Evolutionary conservation across 2,797 vertebrate species (phyloP), one percentile per base, ranked within the genome.

Genomic region (Pempheris klunzingeri): DNA sequence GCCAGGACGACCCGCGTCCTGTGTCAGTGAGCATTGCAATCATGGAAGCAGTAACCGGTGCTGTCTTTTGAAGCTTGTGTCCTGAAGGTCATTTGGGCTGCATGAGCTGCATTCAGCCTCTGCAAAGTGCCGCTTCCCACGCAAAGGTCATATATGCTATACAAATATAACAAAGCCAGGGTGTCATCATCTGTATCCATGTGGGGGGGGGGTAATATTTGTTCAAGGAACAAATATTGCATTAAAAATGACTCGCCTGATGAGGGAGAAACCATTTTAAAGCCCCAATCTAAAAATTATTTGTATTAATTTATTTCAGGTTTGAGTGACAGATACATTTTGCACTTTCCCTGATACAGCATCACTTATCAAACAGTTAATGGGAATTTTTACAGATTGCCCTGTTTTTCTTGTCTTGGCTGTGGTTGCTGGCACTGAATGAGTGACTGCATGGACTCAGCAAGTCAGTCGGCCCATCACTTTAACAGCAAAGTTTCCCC

Each of bases 91-190:
- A 84, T 78, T 63, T 47, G 24, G 28, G 43, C 64, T 75, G 76
- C 65, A 69, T 64, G 82, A 83, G 81, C 46, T 74, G 74, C 4
- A 43, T 78, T 88, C 69, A 81, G 66, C 77, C 72, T 85, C 71
- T 68, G 73, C 60, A 75, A 71, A 82, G 74, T 65, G 38, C 32
- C 7, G 5, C 82, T 78, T 64, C 71, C 81, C 57, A 77, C 78
- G 5, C 65, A 87, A 89, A 90, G 84, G 85, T 91, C 88, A 86
- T n/a, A 20, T 62, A 76, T 71, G 78, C 28, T 43, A 70, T 52
- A 78, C 18, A 9, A 80, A 70, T 58, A 73, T 74, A 74, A 81
- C 67, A 84, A 62, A 83, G 38, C 26, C 75, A 50, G 11, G 41
- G 26, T 75, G 72, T 80, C 77, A 71, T 79, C 39, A 8, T n/a